These are phyloP conservation scores for Dinomys branickii DNA, from an alignment of 2,113 vertebrate species.

Conservation along the genomic window DNA sequence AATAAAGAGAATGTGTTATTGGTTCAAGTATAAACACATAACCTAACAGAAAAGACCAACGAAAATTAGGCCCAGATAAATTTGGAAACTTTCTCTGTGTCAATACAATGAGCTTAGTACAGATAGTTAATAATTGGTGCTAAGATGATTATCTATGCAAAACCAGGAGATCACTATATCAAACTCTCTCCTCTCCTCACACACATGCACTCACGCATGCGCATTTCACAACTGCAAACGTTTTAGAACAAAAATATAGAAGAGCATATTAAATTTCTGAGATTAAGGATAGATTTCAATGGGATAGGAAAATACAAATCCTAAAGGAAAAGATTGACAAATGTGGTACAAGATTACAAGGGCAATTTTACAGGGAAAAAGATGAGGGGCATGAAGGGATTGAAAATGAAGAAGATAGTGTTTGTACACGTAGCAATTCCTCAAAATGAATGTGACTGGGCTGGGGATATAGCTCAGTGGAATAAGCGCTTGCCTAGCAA, in stretches of 20 bases:
- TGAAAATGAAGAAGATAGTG: neutral
- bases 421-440: neutral
- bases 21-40: neutral
- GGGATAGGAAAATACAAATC: neutral
- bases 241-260: conserved; percentile 7
- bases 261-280: neutral
- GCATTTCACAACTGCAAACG: neutral
- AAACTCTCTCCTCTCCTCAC: neutral
- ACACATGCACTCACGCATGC: neutral
- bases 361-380: neutral
- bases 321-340: neutral
- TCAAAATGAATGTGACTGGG: neutral
- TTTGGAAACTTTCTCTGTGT: neutral
- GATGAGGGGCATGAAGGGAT: neutral
- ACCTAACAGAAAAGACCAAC: neutral
- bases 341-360: neutral
- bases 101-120: neutral
- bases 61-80: neutral
- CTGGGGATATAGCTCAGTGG: too few relatives aligned
- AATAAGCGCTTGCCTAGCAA: too few relatives aligned
- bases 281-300: neutral
- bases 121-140: neutral
- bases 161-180: neutral
- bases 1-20: conserved; percentile 1
- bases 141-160: neutral